Evolutionary conservation across 1,140 invertebrate genomes (phyloP).

Genomic region (Lucilia sericata): DNA sequence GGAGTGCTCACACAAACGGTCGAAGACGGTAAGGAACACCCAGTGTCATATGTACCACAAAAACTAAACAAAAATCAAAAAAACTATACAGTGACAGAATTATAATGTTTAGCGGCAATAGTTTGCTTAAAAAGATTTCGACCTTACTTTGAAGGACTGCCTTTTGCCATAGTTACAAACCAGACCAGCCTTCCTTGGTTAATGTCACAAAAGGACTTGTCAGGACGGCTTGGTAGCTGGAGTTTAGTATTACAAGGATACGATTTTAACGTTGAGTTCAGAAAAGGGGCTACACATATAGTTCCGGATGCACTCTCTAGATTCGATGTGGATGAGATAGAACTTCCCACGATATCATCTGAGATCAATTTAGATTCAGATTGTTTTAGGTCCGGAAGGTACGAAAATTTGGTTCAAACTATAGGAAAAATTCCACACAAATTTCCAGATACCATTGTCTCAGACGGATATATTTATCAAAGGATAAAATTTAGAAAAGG

Average conservation of each 20-base stretch:
- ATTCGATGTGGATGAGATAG: no score
- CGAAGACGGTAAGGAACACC: constrained; percentile 49
- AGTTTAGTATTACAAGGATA: no score
- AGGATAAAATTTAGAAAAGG: constrained; percentile 1
- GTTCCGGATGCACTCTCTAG: no score
- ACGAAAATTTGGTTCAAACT: neutral
- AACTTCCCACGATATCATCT: no score
- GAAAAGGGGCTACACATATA: no score
- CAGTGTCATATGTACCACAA: constrained; percentile 61
- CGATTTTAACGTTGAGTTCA: no score
- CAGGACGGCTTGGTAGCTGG: no score
- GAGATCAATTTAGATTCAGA: neutral
- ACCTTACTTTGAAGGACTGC: constrained; percentile 64
- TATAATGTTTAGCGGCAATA: constrained; percentile 68
- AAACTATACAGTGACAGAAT: constrained; percentile 67
- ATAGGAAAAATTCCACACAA: neutral
- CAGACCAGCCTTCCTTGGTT: constrained; percentile 58
- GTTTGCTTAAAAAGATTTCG: constrained; percentile 64
- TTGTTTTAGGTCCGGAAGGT: neutral
- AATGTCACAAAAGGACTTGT: constrained; percentile 25
- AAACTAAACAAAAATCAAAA: constrained; percentile 56
- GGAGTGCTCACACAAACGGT: constrained; percentile 59
- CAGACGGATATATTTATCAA: neutral
- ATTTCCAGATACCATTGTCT: neutral
- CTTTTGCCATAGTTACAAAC: constrained; percentile 64